phyloP scores from a whole-genome alignment of 1,140 invertebrate species.

The Calosoma granatense region DNA sequence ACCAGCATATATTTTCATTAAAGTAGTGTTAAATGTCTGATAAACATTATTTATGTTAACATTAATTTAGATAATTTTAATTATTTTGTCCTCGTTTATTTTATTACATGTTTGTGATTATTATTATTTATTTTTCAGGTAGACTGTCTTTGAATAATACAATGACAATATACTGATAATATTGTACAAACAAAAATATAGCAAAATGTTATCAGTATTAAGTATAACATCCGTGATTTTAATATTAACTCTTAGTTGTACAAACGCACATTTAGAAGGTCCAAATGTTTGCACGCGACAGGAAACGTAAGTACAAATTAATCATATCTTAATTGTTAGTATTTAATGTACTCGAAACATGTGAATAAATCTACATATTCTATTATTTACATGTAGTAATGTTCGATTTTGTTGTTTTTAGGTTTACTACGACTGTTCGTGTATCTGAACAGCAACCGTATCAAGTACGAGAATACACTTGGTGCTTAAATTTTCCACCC shows the following conservation, averaged over 20 bases:
- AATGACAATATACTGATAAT: neutral
- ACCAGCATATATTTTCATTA: neutral
- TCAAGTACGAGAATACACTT: slow-evolving; percentile 65
- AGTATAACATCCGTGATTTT: neutral
- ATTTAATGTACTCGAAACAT: too few relatives aligned
- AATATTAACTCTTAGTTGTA: slow-evolving; percentile 3
- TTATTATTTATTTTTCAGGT: neutral
- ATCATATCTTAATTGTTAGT: too few relatives aligned
- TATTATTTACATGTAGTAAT: neutral
- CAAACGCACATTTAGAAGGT: slow-evolving; percentile 31
- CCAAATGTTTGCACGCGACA: slow-evolving; percentile 45
- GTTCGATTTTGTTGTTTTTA: slow-evolving; percentile 31
- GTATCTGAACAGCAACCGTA: slow-evolving; percentile 70
- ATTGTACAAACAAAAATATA: neutral
- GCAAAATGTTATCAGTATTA: neutral
- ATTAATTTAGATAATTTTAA: neutral
- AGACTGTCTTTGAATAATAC: neutral
- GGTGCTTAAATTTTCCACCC: slow-evolving; percentile 75
- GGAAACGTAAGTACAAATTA: slow-evolving; percentile 40
- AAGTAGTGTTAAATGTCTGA: neutral
- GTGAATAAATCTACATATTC: too few relatives aligned
- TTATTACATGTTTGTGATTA: neutral
- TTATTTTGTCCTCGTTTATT: neutral
- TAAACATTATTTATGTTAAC: neutral
- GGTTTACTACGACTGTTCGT: slow-evolving; percentile 59